Base-by-base conservation (phyloP, 2,888 invertebrate genomes). In the Parascotia fuliginaria region DNA sequence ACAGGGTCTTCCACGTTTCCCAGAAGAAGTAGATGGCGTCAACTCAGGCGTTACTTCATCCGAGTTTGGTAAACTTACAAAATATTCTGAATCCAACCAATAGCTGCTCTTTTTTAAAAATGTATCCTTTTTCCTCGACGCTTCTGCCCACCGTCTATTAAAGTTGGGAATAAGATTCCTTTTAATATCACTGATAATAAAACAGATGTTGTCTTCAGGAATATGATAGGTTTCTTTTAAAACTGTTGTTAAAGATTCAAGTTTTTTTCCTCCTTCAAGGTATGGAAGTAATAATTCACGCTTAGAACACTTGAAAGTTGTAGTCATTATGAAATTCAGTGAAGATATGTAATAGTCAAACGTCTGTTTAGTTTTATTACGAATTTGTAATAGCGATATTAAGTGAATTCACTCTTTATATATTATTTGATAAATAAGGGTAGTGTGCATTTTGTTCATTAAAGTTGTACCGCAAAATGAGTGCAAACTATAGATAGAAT, bases 171-270 rank as follows among this genome's bases (percentile, higher is more conserved):
- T 42, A 42, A 45, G 22, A 42, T 45, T 40, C 13, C 33, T 52
- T 52, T 52, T 42, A 46, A 52, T 14, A 38, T 52, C 46, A 46
- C 46, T 46, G 11, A 38, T 1, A 13, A 46, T 39, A 24, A 52
- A 46, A 46, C 42, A 46, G 19, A 52, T 9, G 22, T 52, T 37
- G 33, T 46, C 19, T 47, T 52, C 33, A 14, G 42, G 46, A 11
- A 52, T 42, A 15, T 52, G 39, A 37, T 42, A 36, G 6, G 38
- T 46, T 42, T 52, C 42, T 39, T 33, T 41, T 47, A 47, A 42
- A 34, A 38, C 33, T 39, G 27, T 44, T 48, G 44, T 32, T 27
- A 43, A 11, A 15, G 43, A 24, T 34, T 41, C 36, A 0, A 31
- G 7, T 16, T 14, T 22, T 44, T 41, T 49, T 29, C 47, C 42